Base-by-base conservation (phyloP, 2,797 vertebrate genomes). In the Luscinia megarhynchos region DNA sequence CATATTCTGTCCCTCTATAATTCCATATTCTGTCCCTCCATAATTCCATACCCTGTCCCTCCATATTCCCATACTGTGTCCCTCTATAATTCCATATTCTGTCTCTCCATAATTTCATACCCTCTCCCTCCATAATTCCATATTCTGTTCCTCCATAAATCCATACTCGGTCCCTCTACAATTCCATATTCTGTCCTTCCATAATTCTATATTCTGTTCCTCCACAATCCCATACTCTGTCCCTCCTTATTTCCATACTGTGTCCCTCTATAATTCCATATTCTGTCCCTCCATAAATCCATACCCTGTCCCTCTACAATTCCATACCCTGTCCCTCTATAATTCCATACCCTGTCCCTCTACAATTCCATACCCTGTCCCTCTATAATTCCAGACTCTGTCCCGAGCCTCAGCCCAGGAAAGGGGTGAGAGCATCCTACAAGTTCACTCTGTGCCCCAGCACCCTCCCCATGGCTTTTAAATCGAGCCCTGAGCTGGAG, bases 101-200 rank as follows among this genome's bases (percentile, higher is more conserved):
- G 27, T 61, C n/a, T 1, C 0, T 40, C 40, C 6, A 40, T 40
- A 40, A 40, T 14, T 40, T 11, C 40, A 40, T 40, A 13, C n/a
- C 1, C 0, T 40, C 40, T n/a, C n/a, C 1, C 0, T 40, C 40
- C 6, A 40, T 40, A 40, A 40, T 14, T 40, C 40, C 40, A 40
- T 40, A 13, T 6, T 16, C 48, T 50, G 40, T 40, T 11, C 12
- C 40, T 40, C 43, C 17, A 24, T 50, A 50, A 15, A 15, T 26
- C 48, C 48, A 50, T 15, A 15, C 2, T 9, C 24, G 26, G 22
- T 46, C 34, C 36, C 0, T 38, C 34, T 7, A 2, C 5, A 32
- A 32, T 55, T 46, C 34, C n/a, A 26, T 46, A 2, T 43, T 26
- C 17, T 12, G 27, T 57, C 34, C 1, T 0, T 23, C 45, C n/a